A percentile compares a stretch with the other conserved stretches of the same genome.
Conservation (phyloP, 1,140 invertebrate species). For the Anoplophora glabripennis region DNA sequence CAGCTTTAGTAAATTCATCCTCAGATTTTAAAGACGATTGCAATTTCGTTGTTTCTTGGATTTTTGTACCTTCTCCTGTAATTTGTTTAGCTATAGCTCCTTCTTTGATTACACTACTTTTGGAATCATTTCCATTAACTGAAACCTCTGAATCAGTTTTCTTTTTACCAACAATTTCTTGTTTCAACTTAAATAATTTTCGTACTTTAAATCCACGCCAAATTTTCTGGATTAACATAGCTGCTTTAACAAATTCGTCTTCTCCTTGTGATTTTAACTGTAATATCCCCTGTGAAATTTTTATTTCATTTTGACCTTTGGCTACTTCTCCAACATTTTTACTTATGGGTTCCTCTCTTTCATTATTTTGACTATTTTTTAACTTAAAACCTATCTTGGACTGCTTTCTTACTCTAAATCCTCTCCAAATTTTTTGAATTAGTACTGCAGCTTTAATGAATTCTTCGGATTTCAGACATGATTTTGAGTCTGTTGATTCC, state of each 20-base stretch:
- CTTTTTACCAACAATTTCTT: too few species aligned
- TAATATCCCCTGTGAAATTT: too few species aligned
- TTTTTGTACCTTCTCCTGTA: too few species aligned
- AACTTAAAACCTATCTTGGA: background rate
- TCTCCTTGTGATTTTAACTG: background rate
- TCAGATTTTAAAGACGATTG: background rate
- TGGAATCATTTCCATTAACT: too few species aligned
- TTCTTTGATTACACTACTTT: too few species aligned
- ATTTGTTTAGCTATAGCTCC: too few species aligned
- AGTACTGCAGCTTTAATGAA: background rate
- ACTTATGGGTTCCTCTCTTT: too few species aligned
- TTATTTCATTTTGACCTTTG: too few species aligned
- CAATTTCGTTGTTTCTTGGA: background rate
- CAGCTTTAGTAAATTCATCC: background rate
- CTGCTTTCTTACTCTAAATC: constrained; percentile 1
- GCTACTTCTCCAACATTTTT: too few species aligned
- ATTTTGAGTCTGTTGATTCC: background rate
- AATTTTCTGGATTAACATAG: background rate
- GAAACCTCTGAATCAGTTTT: too few species aligned
- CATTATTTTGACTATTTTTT: background rate
- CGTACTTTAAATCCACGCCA: background rate
- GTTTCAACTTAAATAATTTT: background rate
- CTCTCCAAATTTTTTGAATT: constrained; percentile 13
- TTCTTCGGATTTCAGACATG: background rate
- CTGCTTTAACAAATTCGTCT: background rate